These are phyloP conservation scores for Oscheius sp. DNA, from an alignment of 1,140 invertebrate genomes.

Conservation along the genomic window DNA sequence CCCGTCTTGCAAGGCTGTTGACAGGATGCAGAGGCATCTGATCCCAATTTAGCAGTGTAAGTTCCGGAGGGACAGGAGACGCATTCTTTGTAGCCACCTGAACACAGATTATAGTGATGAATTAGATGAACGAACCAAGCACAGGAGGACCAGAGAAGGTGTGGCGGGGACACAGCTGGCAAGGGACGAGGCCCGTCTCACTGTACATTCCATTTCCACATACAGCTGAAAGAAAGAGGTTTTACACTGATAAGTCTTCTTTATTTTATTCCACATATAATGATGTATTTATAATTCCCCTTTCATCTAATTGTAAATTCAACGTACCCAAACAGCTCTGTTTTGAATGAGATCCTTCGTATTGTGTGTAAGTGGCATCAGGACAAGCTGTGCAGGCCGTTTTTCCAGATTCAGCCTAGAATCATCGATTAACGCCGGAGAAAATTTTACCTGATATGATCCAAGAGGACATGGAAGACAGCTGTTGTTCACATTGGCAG, in stretches of 20 bases:
- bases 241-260: neutral
- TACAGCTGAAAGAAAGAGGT: constrained; percentile 72
- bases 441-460: constrained; percentile 72
- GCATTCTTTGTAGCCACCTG: constrained; percentile 86
- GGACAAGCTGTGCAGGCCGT: constrained; percentile 79
- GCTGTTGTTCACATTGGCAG: constrained; percentile 57
- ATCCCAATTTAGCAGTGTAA: constrained; percentile 76
- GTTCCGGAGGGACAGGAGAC: constrained; percentile 85
- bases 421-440: neutral
- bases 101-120: neutral
- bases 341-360: constrained; percentile 72
- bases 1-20: constrained; percentile 86
- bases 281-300: neutral
- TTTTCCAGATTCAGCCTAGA: constrained; percentile 12
- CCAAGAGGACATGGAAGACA: constrained; percentile 62
- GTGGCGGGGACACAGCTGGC: constrained; percentile 87
- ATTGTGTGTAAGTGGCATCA: constrained; percentile 82
- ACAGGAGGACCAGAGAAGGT: constrained; percentile 75
- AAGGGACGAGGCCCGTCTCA: constrained; percentile 87
- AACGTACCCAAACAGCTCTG: constrained; percentile 62
- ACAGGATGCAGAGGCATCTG: constrained; percentile 77
- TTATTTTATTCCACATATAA: neutral
- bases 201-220: constrained; percentile 94
- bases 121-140: neutral
- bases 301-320: neutral